Evolutionary conservation across 1,140 invertebrate genomes (phyloP), one percentile per base, ranked within the genome.

Genomic region (Eubasilissa regina): DNA sequence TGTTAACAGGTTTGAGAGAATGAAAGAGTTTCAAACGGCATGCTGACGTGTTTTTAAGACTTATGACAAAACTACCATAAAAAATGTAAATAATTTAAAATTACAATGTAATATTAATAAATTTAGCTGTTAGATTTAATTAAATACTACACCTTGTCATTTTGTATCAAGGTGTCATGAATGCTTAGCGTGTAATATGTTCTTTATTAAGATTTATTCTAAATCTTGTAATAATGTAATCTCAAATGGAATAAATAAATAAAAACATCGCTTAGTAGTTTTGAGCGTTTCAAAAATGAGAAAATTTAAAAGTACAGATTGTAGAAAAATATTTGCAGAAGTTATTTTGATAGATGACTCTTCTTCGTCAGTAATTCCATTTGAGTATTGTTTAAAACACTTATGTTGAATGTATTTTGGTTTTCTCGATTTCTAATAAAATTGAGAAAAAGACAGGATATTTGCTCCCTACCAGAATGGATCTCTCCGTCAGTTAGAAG

Each of bases 1-100:
- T 17, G 15, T 25, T 64, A 64, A 21, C 47, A 13, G 10, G 58
- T 43, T 44, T 62, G 51, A 58, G 44, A 56, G 62, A 62, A 78
- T 73, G 66, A 11, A 70, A 62, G 10, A 25, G 60, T 77, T 58
- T 62, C 45, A 47, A 77, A 70, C 19, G 44, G 3, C 11, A 21
- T 60, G 25, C 44, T 47, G 25, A 35, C 6, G 60, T 64, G 60
- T 64, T 64, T 35, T 62, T 64, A 77, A 77, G 75, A 77, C 75
- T 77, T 77, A 70, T 77, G 75, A 77, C 75, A 77, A 66, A 68
- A 68, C 75, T 77, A 68, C 56, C 62, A 70, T 68, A 77, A 78
- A 78, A 58, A 47, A 62, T 78, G 76, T 78, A 78, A 58, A 78
- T 78, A 78, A 78, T 62, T 66, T 77, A 13, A 53, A 77, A 68